Evolutionary conservation across 2,888 invertebrate genomes (phyloP).

Genomic region (Leucania comma): DNA sequence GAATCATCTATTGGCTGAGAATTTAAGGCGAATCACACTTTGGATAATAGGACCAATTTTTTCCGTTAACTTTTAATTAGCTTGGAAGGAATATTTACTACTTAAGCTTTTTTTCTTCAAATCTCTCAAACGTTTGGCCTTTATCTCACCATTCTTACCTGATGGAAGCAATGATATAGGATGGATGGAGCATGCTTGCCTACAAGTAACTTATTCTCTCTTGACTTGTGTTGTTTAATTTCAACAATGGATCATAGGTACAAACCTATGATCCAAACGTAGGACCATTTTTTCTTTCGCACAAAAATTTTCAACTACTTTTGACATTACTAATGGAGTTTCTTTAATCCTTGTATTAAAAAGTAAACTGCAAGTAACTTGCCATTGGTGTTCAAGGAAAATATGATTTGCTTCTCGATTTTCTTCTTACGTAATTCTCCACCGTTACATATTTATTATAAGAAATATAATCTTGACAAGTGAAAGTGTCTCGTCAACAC

Average conservation of each 20-base stretch:
- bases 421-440: conserved; percentile 25
- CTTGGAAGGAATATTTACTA: too few relatives aligned
- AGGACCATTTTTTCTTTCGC: too few relatives aligned
- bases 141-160: too few relatives aligned
- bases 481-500: conserved; percentile 19
- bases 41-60: conserved; percentile 4
- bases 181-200: too few relatives aligned
- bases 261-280: too few relatives aligned
- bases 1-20: conserved; percentile 31
- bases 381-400: conserved; percentile 10
- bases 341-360: background rate
- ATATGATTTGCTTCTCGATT: conserved; percentile 11
- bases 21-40: conserved; percentile 26
- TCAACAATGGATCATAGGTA: too few relatives aligned
- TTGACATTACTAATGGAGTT: background rate
- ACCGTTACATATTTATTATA: conserved; percentile 25
- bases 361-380: background rate
- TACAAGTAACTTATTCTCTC: too few relatives aligned
- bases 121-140: too few relatives aligned
- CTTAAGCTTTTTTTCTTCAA: too few relatives aligned
- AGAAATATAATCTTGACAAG: conserved; percentile 13
- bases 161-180: too few relatives aligned
- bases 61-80: background rate
- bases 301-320: background rate
- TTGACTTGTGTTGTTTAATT: too few relatives aligned